Evolutionary conservation across 2,113 vertebrate genomes (phyloP).

Genomic region (Phylloscopus whistleri): DNA sequence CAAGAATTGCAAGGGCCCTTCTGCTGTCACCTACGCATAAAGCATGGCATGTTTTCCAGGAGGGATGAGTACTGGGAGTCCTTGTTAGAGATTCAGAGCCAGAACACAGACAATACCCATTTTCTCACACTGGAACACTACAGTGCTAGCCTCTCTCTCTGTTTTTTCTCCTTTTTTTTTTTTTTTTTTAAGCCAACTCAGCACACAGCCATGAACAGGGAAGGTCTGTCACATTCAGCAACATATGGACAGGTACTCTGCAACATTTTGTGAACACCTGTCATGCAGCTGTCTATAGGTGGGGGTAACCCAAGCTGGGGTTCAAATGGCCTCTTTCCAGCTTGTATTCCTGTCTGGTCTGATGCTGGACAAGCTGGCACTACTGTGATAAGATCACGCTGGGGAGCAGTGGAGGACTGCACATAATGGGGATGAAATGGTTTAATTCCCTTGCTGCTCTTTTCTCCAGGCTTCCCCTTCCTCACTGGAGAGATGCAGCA

Average conservation of each 20-base stretch:
- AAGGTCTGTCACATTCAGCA: background rate
- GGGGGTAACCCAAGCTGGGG: background rate
- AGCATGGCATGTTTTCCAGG: background rate
- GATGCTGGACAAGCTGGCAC: background rate
- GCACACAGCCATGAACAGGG: background rate
- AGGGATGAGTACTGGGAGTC: background rate
- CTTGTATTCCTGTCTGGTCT: background rate
- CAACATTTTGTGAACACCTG: background rate
- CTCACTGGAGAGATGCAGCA: background rate
- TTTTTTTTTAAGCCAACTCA: background rate
- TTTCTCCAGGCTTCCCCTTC: background rate
- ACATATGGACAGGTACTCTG: background rate
- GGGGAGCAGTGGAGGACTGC: background rate
- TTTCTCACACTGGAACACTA: background rate
- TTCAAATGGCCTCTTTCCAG: background rate
- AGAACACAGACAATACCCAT: background rate
- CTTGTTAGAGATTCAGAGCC: background rate
- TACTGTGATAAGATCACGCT: background rate
- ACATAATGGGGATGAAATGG: background rate
- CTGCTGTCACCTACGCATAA: background rate
- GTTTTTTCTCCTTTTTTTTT: rapidly evolving
- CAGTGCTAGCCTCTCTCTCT: background rate
- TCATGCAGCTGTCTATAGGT: background rate
- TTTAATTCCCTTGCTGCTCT: background rate
- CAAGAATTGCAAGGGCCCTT: background rate